phyloP scores from a whole-genome alignment of 2,797 vertebrate species.

The Micropoecilia bifurca region DNA sequence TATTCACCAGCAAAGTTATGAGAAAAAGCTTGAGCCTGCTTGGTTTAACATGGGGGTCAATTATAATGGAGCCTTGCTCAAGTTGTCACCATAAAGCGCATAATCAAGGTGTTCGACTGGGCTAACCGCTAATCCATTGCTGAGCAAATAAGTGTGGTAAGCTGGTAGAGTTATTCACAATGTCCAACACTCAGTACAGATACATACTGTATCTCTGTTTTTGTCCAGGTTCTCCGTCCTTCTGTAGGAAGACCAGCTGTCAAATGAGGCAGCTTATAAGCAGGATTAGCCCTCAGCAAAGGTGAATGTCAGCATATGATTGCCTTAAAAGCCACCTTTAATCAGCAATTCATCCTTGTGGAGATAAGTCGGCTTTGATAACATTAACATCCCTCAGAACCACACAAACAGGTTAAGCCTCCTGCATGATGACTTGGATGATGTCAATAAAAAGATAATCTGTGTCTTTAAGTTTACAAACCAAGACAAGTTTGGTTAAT shows the following conservation, averaged over 20 bases:
- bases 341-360: conserved; percentile 59
- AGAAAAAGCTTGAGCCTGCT: conserved; percentile 55
- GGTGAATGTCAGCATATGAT: conserved; percentile 70
- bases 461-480: conserved; percentile 18
- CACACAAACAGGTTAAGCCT: conserved; percentile 59
- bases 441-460: conserved; percentile 56
- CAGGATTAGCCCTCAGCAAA: conserved; percentile 70
- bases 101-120: conserved; percentile 66
- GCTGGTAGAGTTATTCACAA: conserved; percentile 49
- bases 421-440: conserved; percentile 56
- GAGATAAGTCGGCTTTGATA: conserved; percentile 58
- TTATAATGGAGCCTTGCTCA: conserved; percentile 72
- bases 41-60: conserved; percentile 70
- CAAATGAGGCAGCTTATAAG: conserved; percentile 68
- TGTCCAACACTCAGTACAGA: conserved; percentile 25
- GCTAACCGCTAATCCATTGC: conserved; percentile 74
- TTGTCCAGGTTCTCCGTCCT: conserved; percentile 15
- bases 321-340: conserved; percentile 74
- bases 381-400: conserved; percentile 67
- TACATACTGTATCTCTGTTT: conserved; percentile 17
- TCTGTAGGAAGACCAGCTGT: conserved; percentile 47
- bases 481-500: conserved; percentile 3
- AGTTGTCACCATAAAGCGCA: conserved; percentile 69
- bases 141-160: conserved; percentile 66
- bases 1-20: conserved; percentile 59